phyloP scores from a whole-genome alignment of 2,797 vertebrate species.

The Potorous gilbertii region DNA sequence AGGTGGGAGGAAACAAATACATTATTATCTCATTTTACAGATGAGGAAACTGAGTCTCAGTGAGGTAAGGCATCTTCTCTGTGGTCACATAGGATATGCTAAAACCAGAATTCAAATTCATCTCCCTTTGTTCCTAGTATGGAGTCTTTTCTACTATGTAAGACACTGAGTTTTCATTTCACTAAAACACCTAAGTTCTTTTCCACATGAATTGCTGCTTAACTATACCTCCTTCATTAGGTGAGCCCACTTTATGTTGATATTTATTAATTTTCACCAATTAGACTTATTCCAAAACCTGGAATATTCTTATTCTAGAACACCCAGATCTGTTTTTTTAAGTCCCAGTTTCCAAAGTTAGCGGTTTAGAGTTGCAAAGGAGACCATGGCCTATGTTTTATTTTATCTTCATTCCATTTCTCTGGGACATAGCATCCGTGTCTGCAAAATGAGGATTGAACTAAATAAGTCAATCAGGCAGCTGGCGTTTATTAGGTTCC shows the following conservation, averaged over 20 bases:
- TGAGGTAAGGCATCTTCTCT: not conserved
- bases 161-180: not conserved
- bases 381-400: not conserved
- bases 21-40: not conserved
- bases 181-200: not conserved
- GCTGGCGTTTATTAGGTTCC: not conserved
- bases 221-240: not conserved
- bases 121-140: not conserved
- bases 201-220: not conserved
- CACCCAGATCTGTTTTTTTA: not conserved
- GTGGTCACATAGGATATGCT: not conserved
- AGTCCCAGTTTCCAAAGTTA: not conserved
- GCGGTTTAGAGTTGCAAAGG: not conserved
- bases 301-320: not conserved
- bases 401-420: not conserved
- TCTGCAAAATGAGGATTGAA: not conserved
- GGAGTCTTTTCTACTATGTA: not conserved
- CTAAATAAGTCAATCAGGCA: not conserved
- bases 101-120: not conserved
- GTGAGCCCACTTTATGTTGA: not conserved
- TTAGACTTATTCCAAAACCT: not conserved
- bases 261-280: not conserved
- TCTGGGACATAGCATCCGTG: not conserved
- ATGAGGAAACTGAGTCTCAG: not conserved
- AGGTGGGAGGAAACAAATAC: not conserved